Percentiles rank a stretch among this genome's conserved stretches.
Evolutionary conservation across 2,888 invertebrate genomes (phyloP).

Genomic region (Apoderus coryli): DNA sequence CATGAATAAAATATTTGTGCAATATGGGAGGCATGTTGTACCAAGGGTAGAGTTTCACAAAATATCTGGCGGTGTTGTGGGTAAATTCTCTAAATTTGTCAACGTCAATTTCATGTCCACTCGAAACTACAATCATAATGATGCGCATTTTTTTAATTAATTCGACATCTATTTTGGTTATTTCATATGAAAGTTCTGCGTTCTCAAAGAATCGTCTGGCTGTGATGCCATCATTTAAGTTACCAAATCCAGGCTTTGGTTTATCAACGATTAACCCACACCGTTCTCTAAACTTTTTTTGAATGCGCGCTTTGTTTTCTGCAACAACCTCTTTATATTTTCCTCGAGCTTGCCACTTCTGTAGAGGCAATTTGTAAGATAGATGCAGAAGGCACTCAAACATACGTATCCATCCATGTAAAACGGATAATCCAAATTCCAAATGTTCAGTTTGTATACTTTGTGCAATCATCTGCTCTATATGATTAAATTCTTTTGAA

Average conservation of each 20-base stretch:
- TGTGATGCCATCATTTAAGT: slow-evolving; percentile 5
- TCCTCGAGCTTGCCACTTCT: neutral
- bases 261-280: slow-evolving; percentile 1
- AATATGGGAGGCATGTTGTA: slow-evolving; percentile 16
- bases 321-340: neutral
- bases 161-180: slow-evolving; percentile 9
- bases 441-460: neutral
- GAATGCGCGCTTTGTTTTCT: neutral
- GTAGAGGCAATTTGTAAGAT: neutral
- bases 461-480: no score
- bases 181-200: slow-evolving; percentile 7
- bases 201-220: slow-evolving; percentile 11
- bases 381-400: slow-evolving; percentile 7
- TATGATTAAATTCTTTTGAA: slow-evolving; percentile 2
- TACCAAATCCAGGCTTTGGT: slow-evolving; percentile 3
- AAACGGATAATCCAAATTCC: slow-evolving; percentile 4
- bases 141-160: slow-evolving; percentile 8
- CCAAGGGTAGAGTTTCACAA: slow-evolving; percentile 16
- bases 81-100: slow-evolving; percentile 13
- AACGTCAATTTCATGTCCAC: slow-evolving; percentile 14
- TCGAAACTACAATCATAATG: slow-evolving; percentile 11
- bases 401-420: slow-evolving; percentile 6
- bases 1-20: slow-evolving; percentile 18
- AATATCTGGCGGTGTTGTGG: slow-evolving; percentile 13
- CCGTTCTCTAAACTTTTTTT: slow-evolving; percentile 2